Conservation (phyloP, 2,888 invertebrate species). For the Tetheella fluctuosa region DNA sequence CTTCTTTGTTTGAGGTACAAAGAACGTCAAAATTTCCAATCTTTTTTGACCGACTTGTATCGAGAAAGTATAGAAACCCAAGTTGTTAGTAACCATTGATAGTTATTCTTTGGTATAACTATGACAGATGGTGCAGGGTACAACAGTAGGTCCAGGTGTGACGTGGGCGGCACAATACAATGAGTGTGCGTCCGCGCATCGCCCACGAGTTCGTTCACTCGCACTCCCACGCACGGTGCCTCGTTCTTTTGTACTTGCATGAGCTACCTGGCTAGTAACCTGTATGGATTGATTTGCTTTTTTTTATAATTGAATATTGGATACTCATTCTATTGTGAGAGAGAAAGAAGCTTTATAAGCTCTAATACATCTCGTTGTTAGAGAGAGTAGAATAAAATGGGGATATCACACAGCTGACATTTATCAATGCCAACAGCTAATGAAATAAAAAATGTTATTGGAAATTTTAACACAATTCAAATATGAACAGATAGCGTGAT, state of each 20-base stretch:
- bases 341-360: background rate
- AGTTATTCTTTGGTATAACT: background rate
- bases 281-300: background rate
- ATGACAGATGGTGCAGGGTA: constrained; percentile 7
- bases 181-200: constrained; percentile 27
- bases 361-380: background rate
- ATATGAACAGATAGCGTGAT: background rate
- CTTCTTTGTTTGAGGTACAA: no score
- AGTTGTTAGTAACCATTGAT: background rate
- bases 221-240: constrained; percentile 37
- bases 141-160: constrained; percentile 18
- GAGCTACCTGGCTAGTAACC: background rate
- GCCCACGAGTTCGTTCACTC: constrained; percentile 49
- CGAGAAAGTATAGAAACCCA: no score
- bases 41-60: no score
- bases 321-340: no score
- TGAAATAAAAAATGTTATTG: no score
- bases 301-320: background rate
- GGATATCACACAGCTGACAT: background rate
- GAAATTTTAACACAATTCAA: no score
- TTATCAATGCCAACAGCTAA: background rate
- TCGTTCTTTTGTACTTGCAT: constrained; percentile 4
- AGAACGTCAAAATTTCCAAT: no score
- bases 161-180: constrained; percentile 35
- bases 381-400: background rate